Conservation (phyloP, 2,113 vertebrate species). For the Rhynchopsitta pachyrhyncha region DNA sequence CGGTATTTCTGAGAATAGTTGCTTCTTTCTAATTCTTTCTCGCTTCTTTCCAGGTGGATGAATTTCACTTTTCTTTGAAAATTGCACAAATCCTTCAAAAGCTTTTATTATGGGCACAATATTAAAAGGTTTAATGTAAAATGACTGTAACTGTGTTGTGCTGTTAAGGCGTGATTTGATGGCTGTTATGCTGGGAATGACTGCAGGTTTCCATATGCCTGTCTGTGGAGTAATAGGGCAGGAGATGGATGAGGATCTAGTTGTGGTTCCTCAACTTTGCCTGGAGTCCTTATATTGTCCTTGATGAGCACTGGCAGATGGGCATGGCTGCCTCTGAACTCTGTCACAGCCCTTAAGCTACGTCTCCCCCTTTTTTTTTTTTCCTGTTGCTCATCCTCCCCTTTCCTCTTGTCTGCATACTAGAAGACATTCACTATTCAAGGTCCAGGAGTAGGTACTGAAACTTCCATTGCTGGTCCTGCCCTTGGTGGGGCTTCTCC, state of each 20-base stretch:
- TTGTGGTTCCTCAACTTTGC: neutral
- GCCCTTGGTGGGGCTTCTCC: neutral
- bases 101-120: neutral
- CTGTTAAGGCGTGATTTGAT: neutral
- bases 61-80: neutral
- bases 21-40: neutral
- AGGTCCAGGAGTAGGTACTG: neutral
- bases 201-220: neutral
- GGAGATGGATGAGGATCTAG: neutral
- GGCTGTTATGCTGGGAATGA: neutral
- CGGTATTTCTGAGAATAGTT: neutral
- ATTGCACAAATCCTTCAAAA: neutral
- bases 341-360: neutral
- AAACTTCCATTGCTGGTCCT: neutral
- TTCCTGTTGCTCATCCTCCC: neutral
- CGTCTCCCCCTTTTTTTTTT: neutral
- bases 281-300: neutral
- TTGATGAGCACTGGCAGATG: slow-evolving; percentile 14
- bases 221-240: neutral
- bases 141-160: neutral
- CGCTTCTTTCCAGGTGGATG: neutral
- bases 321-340: neutral
- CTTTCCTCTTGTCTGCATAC: neutral
- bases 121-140: neutral
- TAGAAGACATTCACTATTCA: neutral